Base-by-base conservation (phyloP, 2,888 invertebrate genomes). In the Galerucella calmariensis region DNA sequence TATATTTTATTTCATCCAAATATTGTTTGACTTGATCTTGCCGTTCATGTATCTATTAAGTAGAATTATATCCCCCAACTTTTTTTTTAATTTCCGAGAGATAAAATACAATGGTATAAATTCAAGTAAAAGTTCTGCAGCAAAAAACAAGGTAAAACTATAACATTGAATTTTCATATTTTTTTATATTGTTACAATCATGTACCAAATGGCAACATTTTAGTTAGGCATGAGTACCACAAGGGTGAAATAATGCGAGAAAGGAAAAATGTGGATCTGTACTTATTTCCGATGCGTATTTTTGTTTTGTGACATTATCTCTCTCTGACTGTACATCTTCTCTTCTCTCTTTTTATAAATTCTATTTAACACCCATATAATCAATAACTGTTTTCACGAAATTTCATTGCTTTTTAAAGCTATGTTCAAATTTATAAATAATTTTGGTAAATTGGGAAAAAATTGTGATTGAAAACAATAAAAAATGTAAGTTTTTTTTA, bases 251-350 rank as follows among this genome's bases (percentile, higher is more conserved):
- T 41, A 63, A 41, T 27, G 53, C 16, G 16, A n/a, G 44, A 63
- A n/a, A 14, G 63, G 10, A 44, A 63, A 62, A 35, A 62, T 62
- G 35, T 35, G 35, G 27, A 62, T n/a, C 44, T 16, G 24, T 63
- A 44, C 14, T 63, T 63, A 63, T 63, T 16, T 44, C n/a, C 16
- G 35, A 41, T 63, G 63, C 63, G 63, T 63, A 63, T 63, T 41
- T 63, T 63, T 44, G 63, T 41, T 63, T 63, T 44, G 63, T 41
- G 63, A 44, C 41, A 63, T 63, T 63, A 63, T 44, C n/a, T 35
- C 9, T 11, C 9, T 41, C 44, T 16, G 16, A 41, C n/a, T 16
- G n/a, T 8, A 41, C 44, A 63, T 3, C 14, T 44, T 9, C 14
- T 63, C 10, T 3, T 44, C 9, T 63, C 63, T 53, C 14, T 53